phyloP scores from a whole-genome alignment of 2,797 vertebrate species.

The Ibycter americanus region DNA sequence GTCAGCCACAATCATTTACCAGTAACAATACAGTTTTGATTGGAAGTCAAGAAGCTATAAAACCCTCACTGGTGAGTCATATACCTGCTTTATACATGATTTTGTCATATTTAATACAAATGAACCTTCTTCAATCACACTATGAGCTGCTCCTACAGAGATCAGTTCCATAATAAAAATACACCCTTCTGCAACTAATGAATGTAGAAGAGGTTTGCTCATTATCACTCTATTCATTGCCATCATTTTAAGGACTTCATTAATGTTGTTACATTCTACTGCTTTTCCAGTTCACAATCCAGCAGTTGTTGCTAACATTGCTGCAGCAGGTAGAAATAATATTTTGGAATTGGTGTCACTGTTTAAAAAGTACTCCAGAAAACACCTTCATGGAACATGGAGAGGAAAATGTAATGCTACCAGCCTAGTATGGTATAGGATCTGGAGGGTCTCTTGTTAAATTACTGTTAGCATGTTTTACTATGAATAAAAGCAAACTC shows the following conservation, averaged over 20 bases:
- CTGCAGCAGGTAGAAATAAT: not conserved
- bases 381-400: not conserved
- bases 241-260: conserved; percentile 1
- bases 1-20: not conserved
- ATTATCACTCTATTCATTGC: not conserved
- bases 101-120: conserved; percentile 32
- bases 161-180: not conserved
- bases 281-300: not conserved
- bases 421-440: not conserved
- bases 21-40: conserved; percentile 23
- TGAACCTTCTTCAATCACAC: not conserved
- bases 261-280: not conserved
- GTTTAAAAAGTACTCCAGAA: not conserved
- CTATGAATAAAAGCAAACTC: not conserved
- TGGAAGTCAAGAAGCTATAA: conserved; percentile 21
- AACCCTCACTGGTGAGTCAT: not conserved
- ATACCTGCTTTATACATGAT: conserved; percentile 1
- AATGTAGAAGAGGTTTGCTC: conserved; percentile 10
- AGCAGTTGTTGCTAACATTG: not conserved
- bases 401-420: not conserved
- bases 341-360: not conserved
- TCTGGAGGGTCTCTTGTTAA: not conserved
- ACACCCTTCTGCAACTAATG: not conserved
- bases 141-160: not conserved
- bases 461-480: not conserved